Evolutionary conservation across 1,140 invertebrate genomes (phyloP).

Genomic region (Vanessa tameamea): DNA sequence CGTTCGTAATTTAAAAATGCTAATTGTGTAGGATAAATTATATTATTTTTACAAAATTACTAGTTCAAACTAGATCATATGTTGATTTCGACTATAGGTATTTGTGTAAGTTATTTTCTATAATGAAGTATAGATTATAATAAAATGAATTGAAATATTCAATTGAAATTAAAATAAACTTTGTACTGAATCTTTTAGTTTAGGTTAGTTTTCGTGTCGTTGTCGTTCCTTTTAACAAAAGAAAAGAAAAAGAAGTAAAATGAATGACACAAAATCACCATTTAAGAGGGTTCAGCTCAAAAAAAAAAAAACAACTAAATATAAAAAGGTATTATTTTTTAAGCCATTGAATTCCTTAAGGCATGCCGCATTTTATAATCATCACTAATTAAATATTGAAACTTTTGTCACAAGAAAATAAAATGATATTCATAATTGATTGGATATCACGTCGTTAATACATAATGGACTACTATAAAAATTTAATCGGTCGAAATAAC

Average conservation of each 20-base stretch:
- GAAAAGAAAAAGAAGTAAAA: no score
- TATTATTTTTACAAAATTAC: background rate
- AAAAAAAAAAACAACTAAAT: no score
- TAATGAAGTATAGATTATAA: no score
- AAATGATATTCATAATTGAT: slow-evolving; percentile 38
- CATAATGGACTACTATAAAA: slow-evolving; percentile 49
- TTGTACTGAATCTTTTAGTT: no score
- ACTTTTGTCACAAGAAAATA: slow-evolving; percentile 26
- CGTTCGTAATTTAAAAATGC: slow-evolving; percentile 30
- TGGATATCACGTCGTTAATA: slow-evolving; percentile 43
- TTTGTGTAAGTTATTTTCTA: no score
- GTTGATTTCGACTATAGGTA: no score
- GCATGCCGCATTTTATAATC: background rate
- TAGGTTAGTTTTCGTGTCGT: no score
- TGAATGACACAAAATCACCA: no score
- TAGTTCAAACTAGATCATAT: background rate
- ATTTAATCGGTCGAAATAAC: slow-evolving; percentile 46
- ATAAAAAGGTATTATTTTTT: background rate
- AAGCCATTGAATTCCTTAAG: background rate
- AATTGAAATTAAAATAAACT: no score
- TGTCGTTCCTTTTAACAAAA: no score
- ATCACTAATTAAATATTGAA: slow-evolving; percentile 30
- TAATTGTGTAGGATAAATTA: slow-evolving; percentile 4
- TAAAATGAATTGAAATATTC: no score
- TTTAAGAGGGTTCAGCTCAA: no score